Evolutionary conservation across 2,888 invertebrate genomes (phyloP), one percentile per base, ranked within the genome.

Genomic region (Rhynchonema sp.): DNA sequence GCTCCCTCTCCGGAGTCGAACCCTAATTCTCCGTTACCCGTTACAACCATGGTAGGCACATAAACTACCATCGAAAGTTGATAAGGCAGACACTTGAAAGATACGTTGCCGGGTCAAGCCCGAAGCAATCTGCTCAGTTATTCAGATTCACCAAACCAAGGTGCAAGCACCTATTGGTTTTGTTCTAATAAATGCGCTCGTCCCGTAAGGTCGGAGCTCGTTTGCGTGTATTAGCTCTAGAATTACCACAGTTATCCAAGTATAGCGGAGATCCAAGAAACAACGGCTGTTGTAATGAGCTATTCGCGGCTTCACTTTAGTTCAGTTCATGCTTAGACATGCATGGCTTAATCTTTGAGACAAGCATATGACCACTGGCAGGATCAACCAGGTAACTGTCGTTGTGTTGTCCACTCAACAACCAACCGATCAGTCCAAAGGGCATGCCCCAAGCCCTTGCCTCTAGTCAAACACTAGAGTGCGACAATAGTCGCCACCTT

Each of bases 21-120:
- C 38, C 38, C 38, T 82, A 78, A 82, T 82, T 82, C 81, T 79
- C 82, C 81, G 81, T 82, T 80, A 82, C 81, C 80, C 80, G 81
- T 82, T 65, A 68, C 61, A 76, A 80, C 80, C 81, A 81, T 80
- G 81, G 80, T 80, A 81, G 80, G 38, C 38, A 38, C 38, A 38
- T 38, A 38, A 38, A 38, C 38, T 38, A 38, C 38, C 38, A 17
- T 38, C 38, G 38, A 38, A 38, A 38, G 38, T 38, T 38, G 38
- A 38, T 38, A 38, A 38, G 38, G 38, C 38, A 81, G 80, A 80
- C 77, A 81, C 78, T 80, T 80, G 79, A 80, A 80, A 77, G 79
- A 79, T 76, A 74, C 77, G 78, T 79, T 6, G 52, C 38, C 38
- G 38, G 38, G 6, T 13, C 38, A 38, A 38, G 38, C 6, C 38